Evolutionary conservation across 1,140 invertebrate genomes (phyloP), one percentile per base, ranked within the genome.

Genomic region (Papilio polyxenes): DNA sequence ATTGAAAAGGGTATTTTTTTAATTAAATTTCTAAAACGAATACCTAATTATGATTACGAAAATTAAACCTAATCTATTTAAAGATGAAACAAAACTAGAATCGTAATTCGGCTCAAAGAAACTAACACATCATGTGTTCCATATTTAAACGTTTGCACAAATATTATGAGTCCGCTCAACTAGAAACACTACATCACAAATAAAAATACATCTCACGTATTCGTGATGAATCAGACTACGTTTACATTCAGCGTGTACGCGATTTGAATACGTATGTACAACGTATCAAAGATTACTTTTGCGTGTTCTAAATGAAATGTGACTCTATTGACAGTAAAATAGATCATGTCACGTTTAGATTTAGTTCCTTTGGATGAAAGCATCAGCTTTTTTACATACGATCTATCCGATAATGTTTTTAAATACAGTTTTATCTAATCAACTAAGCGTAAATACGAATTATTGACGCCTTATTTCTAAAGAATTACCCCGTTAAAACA

Each of bases 161-260:
- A 79, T 79, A 62, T 79, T 79, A 79, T 65, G 77, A 79, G 31
- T 79, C 44, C 77, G 53, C 48, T 62, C 77, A 65, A 79, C 77
- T 79, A 79, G 77, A 44, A 79, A 62, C 53, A 79, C 77, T 79
- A 79, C 56, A 79, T 79, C 77, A 79, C 77, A 79, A 79, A 79
- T 79, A 79, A 79, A 79, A 79, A 79, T 79, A 79, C 77, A 79
- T 44, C 77, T 79, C 77, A 79, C 77, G 77, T 79, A 79, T 20
- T 13, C 53, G 77, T 79, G 77, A 79, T 79, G 77, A 79, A 79
- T 79, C 77, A 79, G 77, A 79, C 77, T 62, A 62, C 77, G 31
- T 79, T 79, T 62, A 62, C 53, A 79, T 75, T 51, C 40, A 62
- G 11, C 20, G 37, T 2, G 37, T 40, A 62, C 51, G 53, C 56